phyloP scores from a whole-genome alignment of 2,888 invertebrate species.

The Sycophila texana region DNA sequence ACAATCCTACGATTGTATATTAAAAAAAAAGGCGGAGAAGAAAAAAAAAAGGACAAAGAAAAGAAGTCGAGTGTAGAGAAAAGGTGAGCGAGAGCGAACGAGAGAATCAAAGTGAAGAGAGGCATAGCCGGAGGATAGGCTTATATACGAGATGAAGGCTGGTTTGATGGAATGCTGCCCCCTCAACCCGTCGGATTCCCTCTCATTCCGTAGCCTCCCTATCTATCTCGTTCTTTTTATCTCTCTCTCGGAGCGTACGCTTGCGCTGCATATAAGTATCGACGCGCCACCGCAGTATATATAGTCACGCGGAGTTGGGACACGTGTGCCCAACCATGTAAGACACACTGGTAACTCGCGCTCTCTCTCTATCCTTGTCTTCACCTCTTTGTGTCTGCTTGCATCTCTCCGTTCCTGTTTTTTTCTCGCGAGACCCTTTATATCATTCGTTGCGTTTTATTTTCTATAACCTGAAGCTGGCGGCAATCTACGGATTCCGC shows the following conservation, averaged over 20 bases:
- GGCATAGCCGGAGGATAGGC: constrained; percentile 68
- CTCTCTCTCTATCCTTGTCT: not conserved
- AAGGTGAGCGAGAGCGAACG: constrained; percentile 54
- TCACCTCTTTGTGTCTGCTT: constrained; percentile 32
- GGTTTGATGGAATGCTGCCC: constrained; percentile 75
- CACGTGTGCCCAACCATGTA: constrained; percentile 47
- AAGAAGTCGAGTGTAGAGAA: constrained; percentile 51
- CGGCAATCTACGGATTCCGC: constrained; percentile 43
- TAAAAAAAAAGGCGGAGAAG: constrained; percentile 25
- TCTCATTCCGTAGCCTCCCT: constrained; percentile 41
- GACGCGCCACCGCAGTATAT: constrained; percentile 35
- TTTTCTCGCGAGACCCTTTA: not conserved
- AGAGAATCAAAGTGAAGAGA: constrained; percentile 59
- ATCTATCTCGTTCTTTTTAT: constrained; percentile 39
- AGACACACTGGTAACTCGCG: constrained; percentile 35
- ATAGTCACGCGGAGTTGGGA: not conserved
- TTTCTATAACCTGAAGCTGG: not conserved
- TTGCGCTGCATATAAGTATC: constrained; percentile 50
- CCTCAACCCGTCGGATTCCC: constrained; percentile 37
- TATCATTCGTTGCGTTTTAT: not conserved
- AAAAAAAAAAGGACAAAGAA: constrained; percentile 44
- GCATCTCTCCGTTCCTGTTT: not conserved
- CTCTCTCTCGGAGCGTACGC: not conserved
- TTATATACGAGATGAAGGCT: constrained; percentile 73
- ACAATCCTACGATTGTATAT: constrained; percentile 26